phyloP scores from a whole-genome alignment of 2,797 vertebrate genomes.

The Megalops cyprinoides region DNA sequence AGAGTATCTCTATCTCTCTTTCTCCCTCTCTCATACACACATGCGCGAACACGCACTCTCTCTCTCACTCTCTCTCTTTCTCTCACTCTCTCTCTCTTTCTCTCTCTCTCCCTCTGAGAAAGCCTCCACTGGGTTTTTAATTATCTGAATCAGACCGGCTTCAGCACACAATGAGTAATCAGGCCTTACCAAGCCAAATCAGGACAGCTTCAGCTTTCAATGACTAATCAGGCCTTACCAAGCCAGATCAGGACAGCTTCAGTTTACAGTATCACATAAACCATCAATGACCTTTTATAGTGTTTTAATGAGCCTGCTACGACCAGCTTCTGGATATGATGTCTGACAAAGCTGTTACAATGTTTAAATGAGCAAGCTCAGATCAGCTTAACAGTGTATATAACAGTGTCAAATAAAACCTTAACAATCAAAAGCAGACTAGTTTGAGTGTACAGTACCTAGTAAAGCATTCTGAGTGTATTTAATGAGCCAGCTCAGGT shows the following conservation, averaged over 20 bases:
- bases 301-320: no score
- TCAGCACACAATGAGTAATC: background rate
- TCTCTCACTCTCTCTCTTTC: conserved; percentile 37
- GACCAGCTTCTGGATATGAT: no score
- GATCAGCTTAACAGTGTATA: no score
- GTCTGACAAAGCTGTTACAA: no score
- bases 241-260: background rate
- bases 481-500: background rate
- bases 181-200: background rate
- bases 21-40: background rate
- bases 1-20: background rate
- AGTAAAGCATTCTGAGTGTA: no score
- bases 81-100: background rate
- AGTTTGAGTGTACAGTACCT: background rate
- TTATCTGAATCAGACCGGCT: background rate
- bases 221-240: background rate
- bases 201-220: background rate
- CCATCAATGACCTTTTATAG: no score
- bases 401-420: background rate
- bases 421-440: background rate
- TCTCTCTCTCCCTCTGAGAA: conserved; percentile 21
- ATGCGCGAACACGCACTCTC: background rate
- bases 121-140: background rate
- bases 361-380: no score
- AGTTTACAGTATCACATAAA: background rate